Evolutionary conservation across 2,113 vertebrate genomes (phyloP).

Genomic region (Poeciliopsis occidentalis): DNA sequence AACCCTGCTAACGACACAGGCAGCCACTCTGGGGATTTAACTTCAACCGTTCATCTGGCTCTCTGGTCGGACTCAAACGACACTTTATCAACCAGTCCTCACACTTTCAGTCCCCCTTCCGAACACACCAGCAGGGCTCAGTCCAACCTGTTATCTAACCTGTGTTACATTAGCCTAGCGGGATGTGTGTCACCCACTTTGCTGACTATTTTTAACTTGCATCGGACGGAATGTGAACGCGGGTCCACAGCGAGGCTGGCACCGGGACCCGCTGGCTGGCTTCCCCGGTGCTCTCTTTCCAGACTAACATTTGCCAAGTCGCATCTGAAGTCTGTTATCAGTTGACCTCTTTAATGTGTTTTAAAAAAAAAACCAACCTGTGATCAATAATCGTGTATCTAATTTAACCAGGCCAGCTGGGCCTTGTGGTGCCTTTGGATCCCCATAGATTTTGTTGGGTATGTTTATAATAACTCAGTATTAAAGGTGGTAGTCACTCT

Average conservation of each 20-base stretch:
- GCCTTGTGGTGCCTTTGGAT: no score
- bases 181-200: conserved; percentile 75
- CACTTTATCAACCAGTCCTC: not conserved
- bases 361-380: not conserved
- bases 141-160: conserved; percentile 42
- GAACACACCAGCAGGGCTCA: not conserved
- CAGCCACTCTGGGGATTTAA: conserved; percentile 14
- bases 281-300: conserved; percentile 14
- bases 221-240: conserved; percentile 64
- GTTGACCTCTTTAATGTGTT: conserved; percentile 6
- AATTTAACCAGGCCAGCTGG: no score
- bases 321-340: conserved; percentile 22
- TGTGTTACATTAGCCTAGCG: conserved; percentile 62
- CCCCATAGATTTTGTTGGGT: no score
- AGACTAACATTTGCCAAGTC: conserved; percentile 39
- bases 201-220: conserved; percentile 78
- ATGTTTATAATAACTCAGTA: no score
- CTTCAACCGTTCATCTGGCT: not conserved
- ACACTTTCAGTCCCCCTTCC: not conserved
- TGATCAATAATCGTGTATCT: not conserved
- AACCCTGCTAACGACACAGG: conserved; percentile 62
- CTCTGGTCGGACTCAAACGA: not conserved
- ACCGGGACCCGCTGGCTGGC: conserved; percentile 28
- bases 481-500: no score
- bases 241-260: conserved; percentile 39